phyloP scores from a whole-genome alignment of 2,797 vertebrate genomes.

The Esox masquinongy region DNA sequence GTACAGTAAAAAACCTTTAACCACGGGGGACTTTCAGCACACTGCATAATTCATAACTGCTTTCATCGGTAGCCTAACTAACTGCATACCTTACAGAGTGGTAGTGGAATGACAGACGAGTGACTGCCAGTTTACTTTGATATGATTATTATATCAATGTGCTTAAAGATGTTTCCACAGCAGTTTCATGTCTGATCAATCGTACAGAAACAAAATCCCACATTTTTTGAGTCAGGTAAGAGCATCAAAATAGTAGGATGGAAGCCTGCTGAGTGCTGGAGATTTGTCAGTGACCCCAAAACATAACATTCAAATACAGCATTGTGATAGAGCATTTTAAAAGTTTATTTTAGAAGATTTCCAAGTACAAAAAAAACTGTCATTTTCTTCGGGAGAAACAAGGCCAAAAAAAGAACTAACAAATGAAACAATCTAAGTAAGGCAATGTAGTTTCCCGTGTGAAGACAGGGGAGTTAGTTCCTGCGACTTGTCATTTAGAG shows the following conservation, averaged over 20 bases:
- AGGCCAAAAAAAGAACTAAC: slow-evolving; percentile 83
- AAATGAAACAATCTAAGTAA: slow-evolving; percentile 76
- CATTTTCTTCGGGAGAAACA: slow-evolving; percentile 90
- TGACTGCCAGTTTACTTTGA: too few species aligned
- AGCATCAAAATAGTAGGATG: not conserved
- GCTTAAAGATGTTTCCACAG: too few species aligned
- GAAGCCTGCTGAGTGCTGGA: not conserved
- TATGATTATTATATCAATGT: too few species aligned
- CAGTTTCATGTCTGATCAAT: too few species aligned
- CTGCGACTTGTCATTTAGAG: slow-evolving; percentile 54
- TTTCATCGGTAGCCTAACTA: too few species aligned
- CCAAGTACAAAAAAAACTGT: slow-evolving; percentile 88
- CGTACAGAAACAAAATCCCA: too few species aligned
- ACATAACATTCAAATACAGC: not conserved
- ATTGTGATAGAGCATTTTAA: slow-evolving; percentile 32
- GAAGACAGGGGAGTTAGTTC: slow-evolving; percentile 48
- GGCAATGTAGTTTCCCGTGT: slow-evolving; percentile 44
- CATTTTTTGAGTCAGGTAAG: too few species aligned
- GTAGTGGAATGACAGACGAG: too few species aligned
- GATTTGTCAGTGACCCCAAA: not conserved
- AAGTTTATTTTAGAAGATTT: slow-evolving; percentile 77
- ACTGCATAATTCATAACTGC: too few species aligned
- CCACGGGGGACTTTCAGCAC: too few species aligned
- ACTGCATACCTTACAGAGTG: too few species aligned
- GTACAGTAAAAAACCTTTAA: too few species aligned